Base-by-base conservation (phyloP, 2,113 vertebrate genomes). In the Austrofundulus limnaeus region DNA sequence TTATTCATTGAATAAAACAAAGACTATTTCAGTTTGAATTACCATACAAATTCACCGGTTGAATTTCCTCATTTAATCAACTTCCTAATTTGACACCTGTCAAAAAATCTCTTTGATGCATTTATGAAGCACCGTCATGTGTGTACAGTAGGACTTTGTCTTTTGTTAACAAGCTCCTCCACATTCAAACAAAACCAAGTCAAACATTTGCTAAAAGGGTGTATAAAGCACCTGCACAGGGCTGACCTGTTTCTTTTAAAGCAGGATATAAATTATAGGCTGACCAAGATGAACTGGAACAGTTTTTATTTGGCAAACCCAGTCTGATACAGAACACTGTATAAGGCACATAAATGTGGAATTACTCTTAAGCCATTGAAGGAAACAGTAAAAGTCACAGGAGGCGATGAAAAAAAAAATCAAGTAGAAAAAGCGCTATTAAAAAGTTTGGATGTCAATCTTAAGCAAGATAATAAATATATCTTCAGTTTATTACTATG, bases 261-360 rank as follows among this genome's bases (percentile, higher is more conserved):
- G 24, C 14, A 78, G 57, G 61, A 73, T 25, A 41, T 28, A 17
- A 64, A 51, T 17, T 1, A 52, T 2, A 2, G 34, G 14, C 48
- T 2, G 14, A 39, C 9, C 28, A 46, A 31, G 14, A 66, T 17
- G 20, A 80, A 80, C 41, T 0, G 47, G 9, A 70, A 37, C n/a
- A 42, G 20, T 66, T 70, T 87, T 90, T 89, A 89, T 90, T 89
- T 85, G 81, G 80, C 76, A 83, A 70, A 70, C 16, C 21, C 17
- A 8, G 5, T 56, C 47, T 55, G 46, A 78, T 64, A 85, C 57
- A 72, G 54, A 70, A 67, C 43, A 75, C 53, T 75, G 56, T 60
- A 65, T 1, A 72, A 85, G 65, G 73, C 70, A 82, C 51, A 77
- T 74, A 2, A 50, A 50, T 34, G 25, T 13, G 8, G 11, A 66